Base-by-base conservation (phyloP, 1,140 invertebrate species). In the Heliconius congener region DNA sequence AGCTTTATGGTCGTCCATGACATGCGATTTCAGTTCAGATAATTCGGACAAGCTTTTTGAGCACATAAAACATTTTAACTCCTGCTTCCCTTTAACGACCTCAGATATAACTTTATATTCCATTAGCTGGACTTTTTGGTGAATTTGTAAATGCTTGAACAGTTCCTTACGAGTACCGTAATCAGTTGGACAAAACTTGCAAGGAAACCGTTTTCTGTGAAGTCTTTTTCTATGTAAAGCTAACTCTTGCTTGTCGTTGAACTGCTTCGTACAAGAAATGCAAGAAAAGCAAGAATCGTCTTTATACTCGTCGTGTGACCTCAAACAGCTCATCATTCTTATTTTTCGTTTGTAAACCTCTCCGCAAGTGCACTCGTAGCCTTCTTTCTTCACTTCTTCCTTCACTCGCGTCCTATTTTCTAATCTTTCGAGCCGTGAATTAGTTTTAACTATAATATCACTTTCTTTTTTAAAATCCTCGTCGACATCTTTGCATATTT, bases 101-200 rank as follows among this genome's bases (percentile, higher is more conserved):
- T 93, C 91, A 3, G 91, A 90, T 75, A 94, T 88, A 27, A 93
- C 88, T 89, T 94, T 93, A 78, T 92, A 94, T 57, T 94, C 93
- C 87, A 91, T 92, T 52, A 93, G 30, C 73, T 94, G 93, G 8
- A 93, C 91, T 82, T 90, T 91, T 72, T 92, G 92, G 74, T 94
- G 93, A 81, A 89, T 85, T 80, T 90, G 89, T 27, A 94, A 83
- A 84, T 94, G 93, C 80, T 92, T 92, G 74, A 93, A 92, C 8
- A 94, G 81, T 46, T 93, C 91, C 74, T 93, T 94, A 8, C 88
- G 81, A 0, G 91, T 93, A 39, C 88, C 82, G 55, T 93, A 93
- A 73, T 93, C 91, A 66, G 91, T 93, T 1, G 93, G 92, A 77
- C 93, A 94, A 50, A 94, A 93, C 83, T 94, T 94, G 80, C 93